Percentiles rank a stretch among this genome's conserved stretches.
Conservation (phyloP, 1,140 invertebrate species). For the Dendroctonus ponderosae region DNA sequence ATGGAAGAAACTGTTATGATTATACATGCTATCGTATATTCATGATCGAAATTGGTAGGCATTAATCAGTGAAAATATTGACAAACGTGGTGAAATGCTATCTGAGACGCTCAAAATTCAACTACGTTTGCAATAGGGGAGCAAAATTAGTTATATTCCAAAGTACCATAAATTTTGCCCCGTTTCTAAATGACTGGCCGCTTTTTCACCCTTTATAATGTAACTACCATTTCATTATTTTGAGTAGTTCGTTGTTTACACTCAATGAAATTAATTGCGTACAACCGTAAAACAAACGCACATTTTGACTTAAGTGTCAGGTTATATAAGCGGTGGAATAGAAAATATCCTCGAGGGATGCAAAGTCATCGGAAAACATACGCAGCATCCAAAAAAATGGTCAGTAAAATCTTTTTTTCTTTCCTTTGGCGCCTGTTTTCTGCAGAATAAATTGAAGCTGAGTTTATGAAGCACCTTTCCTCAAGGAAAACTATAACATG, state of each 20-base stretch:
- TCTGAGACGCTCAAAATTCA: slow-evolving; percentile 31
- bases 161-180: neutral
- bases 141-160: neutral
- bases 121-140: slow-evolving; percentile 24
- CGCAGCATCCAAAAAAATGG: slow-evolving; percentile 22
- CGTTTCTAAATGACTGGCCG: neutral
- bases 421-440: slow-evolving; percentile 26
- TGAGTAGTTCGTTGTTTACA: neutral
- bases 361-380: slow-evolving; percentile 29
- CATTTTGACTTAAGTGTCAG: neutral
- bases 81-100: slow-evolving; percentile 20
- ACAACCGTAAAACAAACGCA: neutral
- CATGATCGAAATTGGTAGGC: slow-evolving; percentile 25
- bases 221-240: neutral
- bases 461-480: slow-evolving; percentile 50
- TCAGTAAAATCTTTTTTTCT: slow-evolving; percentile 30
- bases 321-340: too few species aligned
- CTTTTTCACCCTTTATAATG: neutral
- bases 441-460: slow-evolving; percentile 43
- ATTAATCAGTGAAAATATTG: slow-evolving; percentile 33
- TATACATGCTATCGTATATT: slow-evolving; percentile 8
- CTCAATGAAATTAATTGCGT: neutral
- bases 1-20: neutral
- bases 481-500: slow-evolving; percentile 49
- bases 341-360: slow-evolving; percentile 12